Percentiles rank a stretch among this genome's conserved stretches.
Evolutionary conservation across 2,113 vertebrate species (phyloP).

Genomic region (Hydrolagus affinis): DNA sequence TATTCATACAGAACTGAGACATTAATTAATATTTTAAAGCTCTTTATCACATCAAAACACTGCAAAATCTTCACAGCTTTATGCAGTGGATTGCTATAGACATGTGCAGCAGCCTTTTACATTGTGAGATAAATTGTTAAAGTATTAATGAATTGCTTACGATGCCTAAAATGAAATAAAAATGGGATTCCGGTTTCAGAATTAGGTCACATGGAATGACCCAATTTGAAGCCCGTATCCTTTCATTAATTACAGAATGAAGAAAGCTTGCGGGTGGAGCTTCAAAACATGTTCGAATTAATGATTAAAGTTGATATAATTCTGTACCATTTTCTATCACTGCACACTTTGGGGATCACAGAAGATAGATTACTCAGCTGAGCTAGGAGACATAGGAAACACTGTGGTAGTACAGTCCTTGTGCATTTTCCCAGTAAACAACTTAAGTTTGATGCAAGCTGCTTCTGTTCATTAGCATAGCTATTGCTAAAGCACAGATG

Average conservation of each 20-base stretch:
- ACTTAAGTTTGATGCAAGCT: background rate
- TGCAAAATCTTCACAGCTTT: no score
- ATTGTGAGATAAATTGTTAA: background rate
- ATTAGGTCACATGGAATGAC: conserved; percentile 14
- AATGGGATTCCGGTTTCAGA: background rate
- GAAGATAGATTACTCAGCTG: background rate
- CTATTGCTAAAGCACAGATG: background rate
- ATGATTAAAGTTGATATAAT: background rate
- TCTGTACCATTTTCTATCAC: background rate
- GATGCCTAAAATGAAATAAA: conserved; percentile 1
- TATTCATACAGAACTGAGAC: no score
- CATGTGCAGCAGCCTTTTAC: no score
- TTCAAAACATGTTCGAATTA: background rate
- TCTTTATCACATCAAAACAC: no score
- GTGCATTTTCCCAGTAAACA: background rate
- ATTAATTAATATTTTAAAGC: no score
- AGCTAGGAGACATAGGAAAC: no score
- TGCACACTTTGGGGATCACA: background rate
- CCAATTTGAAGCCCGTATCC: conserved; percentile 6
- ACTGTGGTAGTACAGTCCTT: background rate
- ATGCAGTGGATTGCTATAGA: no score
- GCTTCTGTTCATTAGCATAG: background rate
- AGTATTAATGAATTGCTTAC: background rate
- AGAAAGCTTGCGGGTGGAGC: background rate
- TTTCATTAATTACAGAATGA: background rate